Conservation (phyloP, 2,113 vertebrate species). For the Psittacula cyanocephala region DNA sequence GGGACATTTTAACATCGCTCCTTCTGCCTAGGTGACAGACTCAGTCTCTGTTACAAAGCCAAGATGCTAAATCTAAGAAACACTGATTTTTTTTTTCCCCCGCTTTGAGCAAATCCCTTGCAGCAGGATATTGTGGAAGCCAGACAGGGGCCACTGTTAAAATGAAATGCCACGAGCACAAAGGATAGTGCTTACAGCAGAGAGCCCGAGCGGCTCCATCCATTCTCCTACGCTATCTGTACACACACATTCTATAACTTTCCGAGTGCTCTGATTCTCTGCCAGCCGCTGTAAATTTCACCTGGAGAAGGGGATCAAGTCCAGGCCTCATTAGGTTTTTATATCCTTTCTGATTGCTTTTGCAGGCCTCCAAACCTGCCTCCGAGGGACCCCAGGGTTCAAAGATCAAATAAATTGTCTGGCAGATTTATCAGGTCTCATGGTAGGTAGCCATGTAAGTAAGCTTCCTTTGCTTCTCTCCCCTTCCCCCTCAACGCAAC, state of each 20-base stretch:
- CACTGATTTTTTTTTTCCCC: background rate
- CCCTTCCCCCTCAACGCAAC: background rate
- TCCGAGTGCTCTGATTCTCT: constrained; percentile 56
- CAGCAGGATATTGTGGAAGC: constrained; percentile 17
- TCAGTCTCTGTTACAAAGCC: background rate
- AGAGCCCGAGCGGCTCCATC: background rate
- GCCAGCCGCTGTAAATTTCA: constrained; percentile 29
- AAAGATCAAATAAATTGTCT: constrained; percentile 81
- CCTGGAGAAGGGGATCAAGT: constrained; percentile 36
- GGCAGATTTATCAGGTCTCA: constrained; percentile 71
- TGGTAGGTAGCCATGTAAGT: constrained; percentile 65
- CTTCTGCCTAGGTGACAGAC: background rate
- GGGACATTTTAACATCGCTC: background rate
- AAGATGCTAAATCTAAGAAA: background rate
- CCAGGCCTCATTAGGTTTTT: constrained; percentile 67
- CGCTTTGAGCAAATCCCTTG: background rate
- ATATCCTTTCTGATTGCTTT: constrained; percentile 68
- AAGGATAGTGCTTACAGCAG: background rate
- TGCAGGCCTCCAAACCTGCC: constrained; percentile 64
- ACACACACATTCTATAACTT: constrained; percentile 1
- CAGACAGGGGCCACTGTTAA: background rate
- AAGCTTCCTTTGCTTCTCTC: constrained; percentile 19
- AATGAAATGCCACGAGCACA: background rate
- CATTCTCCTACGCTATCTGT: background rate
- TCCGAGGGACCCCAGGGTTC: constrained; percentile 70